Evolutionary conservation across 2,888 invertebrate species (phyloP).

Genomic region (Caenorhabditis drosophilae): DNA sequence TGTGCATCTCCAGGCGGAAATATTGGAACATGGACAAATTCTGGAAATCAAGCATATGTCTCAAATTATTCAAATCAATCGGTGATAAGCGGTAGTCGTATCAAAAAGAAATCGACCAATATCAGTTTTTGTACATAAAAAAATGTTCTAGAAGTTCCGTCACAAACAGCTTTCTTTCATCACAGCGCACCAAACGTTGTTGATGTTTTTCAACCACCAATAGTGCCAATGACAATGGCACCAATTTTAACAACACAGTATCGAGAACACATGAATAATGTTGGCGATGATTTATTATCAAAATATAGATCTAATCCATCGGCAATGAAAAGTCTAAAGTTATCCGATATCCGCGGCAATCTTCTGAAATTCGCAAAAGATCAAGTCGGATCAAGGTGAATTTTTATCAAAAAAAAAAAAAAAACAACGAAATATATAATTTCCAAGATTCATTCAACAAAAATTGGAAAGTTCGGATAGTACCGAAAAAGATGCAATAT

Average conservation of each 20-base stretch:
- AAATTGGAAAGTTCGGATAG: conserved; percentile 94
- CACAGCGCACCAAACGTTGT: not conserved
- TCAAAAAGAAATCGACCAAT: conserved; percentile 1
- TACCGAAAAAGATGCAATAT: conserved; percentile 95
- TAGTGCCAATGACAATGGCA: conserved; percentile 12
- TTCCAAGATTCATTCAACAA: conserved; percentile 90
- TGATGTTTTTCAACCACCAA: not conserved
- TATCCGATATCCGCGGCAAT: conserved; percentile 92
- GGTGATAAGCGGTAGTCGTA: not conserved
- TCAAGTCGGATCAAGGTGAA: conserved; percentile 86
- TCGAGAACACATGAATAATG: not conserved
- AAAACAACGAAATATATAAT: not conserved
- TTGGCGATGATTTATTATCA: conserved; percentile 15
- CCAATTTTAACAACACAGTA: conserved; percentile 7
- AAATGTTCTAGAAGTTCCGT: not conserved
- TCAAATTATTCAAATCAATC: conserved; percentile 8
- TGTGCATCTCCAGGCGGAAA: not conserved
- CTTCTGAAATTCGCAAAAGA: conserved; percentile 99
- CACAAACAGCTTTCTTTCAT: not conserved
- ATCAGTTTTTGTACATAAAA: not conserved
- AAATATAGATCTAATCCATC: conserved; percentile 25
- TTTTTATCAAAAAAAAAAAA: too few relatives aligned
- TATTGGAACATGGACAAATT: not conserved
- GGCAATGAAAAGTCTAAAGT: conserved; percentile 57
- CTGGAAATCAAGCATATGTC: not conserved